Evolutionary conservation across 2,113 vertebrate species (phyloP).

Genomic region (Melanocharis versteri): DNA sequence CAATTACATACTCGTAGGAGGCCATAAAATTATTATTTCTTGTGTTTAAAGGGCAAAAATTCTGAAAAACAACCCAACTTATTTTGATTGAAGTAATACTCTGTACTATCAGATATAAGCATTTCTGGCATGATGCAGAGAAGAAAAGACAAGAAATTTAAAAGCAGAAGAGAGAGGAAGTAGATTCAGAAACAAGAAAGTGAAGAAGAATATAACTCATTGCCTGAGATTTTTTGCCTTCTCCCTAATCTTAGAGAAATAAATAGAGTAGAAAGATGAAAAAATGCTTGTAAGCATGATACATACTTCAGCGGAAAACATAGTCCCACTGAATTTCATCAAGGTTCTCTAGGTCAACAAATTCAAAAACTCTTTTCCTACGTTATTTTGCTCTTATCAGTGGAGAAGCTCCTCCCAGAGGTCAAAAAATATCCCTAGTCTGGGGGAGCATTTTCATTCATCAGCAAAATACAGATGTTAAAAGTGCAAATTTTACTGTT

Average conservation of each 20-base stretch:
- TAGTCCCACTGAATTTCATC: neutral
- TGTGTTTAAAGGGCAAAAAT: neutral
- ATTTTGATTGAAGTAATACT: neutral
- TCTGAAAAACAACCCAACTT: accelerated
- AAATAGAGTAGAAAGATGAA: neutral
- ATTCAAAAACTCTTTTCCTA: neutral
- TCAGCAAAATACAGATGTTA: neutral
- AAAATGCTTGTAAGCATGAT: neutral
- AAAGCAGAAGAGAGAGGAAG: neutral
- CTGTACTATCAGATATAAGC: neutral
- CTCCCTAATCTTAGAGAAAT: neutral
- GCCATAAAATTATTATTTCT: neutral
- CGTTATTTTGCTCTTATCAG: neutral
- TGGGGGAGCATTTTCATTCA: neutral
- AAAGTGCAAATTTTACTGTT: neutral
- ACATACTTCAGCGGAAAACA: neutral
- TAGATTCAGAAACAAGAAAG: neutral
- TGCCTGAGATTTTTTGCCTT: neutral
- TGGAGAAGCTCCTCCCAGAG: neutral
- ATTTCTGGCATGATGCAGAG: neutral
- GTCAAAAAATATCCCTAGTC: neutral
- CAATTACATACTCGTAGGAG: neutral
- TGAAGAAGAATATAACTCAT: neutral
- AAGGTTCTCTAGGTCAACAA: neutral
- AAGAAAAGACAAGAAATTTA: neutral